These are phyloP conservation scores for Hepsetus odoe DNA, from an alignment of 2,113 vertebrate genomes.

Conservation along the genomic window DNA sequence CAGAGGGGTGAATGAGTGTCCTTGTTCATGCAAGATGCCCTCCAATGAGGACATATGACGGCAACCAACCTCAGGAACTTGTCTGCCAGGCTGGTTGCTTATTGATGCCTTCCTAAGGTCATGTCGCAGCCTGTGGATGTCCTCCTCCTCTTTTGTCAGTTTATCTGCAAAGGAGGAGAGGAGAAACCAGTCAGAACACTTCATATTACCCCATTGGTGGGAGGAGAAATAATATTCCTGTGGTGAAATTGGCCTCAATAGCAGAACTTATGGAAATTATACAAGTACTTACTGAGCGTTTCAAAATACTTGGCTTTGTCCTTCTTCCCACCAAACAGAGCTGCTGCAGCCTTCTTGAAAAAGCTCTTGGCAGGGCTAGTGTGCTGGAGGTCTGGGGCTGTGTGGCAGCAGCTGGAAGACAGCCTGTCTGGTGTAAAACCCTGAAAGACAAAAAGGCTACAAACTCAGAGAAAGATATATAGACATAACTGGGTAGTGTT, in stretches of 20 bases:
- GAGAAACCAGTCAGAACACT: background rate
- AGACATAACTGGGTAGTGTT: background rate
- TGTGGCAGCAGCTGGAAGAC: slow-evolving; percentile 83
- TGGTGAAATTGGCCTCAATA: background rate
- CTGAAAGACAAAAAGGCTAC: slow-evolving; percentile 61
- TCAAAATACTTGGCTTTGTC: slow-evolving; percentile 87
- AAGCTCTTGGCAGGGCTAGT: slow-evolving; percentile 88
- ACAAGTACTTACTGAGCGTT: slow-evolving; percentile 75
- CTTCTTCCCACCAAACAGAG: slow-evolving; percentile 88
- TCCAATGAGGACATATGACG: background rate
- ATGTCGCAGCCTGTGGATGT: slow-evolving; percentile 85
- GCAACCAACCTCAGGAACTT: slow-evolving; percentile 76
- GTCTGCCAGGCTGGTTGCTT: slow-evolving; percentile 78
- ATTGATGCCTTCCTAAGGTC: slow-evolving; percentile 84
- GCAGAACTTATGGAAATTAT: background rate
- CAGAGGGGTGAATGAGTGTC: background rate
- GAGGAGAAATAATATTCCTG: too few species aligned
- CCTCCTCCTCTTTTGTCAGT: slow-evolving; percentile 84
- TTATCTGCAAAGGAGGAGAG: slow-evolving; percentile 66
- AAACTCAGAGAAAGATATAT: background rate
- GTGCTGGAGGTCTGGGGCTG: slow-evolving; percentile 84
- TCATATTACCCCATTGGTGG: background rate
- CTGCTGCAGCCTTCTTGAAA: slow-evolving; percentile 88
- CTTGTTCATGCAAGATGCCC: background rate
- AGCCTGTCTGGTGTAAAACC: slow-evolving; percentile 86